Base-by-base conservation (phyloP, 2,888 invertebrate genomes). In the Tillus elongatus region DNA sequence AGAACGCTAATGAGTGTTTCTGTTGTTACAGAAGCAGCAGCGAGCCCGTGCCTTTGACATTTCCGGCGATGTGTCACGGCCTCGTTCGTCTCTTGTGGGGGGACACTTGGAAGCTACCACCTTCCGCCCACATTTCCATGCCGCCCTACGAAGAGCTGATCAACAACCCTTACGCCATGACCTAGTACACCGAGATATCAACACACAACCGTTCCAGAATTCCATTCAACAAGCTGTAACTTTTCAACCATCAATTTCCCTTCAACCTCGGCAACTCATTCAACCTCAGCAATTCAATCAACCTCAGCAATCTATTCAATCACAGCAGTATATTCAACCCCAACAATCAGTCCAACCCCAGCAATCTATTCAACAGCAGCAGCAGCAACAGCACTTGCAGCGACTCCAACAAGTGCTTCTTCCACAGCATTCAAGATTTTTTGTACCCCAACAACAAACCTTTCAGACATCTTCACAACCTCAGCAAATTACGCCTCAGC, bases 21-120 rank as follows among this genome's bases (percentile, higher is more conserved):
- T 58, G 57, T 55, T 58, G 59, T 61, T 61, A 54, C 66, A 67
- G 67, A 66, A 64, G 58, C 64, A 57, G 45, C 57, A 54, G 57
- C 64, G 57, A 47, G 53, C 57, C 49, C 57, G 52, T 50, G 52
- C 52, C 41, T 54, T 56, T 45, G 52, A 47, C 40, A 47, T 47
- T 37, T 41, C 45, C 36, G 34, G 49, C 39, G 53, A 54, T 50
- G 54, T 52, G 46, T 45, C 54, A 42, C 50, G 51, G 40, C 48
- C 53, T 45, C 52, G 54, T 46, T 42, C 41, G 42, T 54, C 53
- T 47, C 52, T 62, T 47, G 52, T 51, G 44, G 63, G 62, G 62
- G 60, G 59, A 53, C 53, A 60, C 49, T 55, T 64, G 49, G 61
- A 62, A 51, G 57, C 67, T 16, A 68, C 68, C 35, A 68, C 68